Conservation (phyloP, 2,113 vertebrate species). For the Elephantulus edwardii region DNA sequence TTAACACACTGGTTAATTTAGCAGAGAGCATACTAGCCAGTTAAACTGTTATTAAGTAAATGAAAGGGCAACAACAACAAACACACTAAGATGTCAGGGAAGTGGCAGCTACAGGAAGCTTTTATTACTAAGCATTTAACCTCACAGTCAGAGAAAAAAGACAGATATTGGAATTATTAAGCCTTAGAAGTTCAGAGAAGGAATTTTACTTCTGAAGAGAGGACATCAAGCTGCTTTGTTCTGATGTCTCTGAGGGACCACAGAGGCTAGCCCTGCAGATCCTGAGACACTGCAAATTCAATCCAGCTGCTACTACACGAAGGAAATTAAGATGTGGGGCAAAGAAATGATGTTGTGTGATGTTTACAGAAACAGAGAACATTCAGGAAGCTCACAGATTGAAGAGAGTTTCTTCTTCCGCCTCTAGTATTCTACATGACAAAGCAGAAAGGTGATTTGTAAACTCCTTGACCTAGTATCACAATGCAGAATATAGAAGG, state of each 20-base stretch:
- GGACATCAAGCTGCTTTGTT: not conserved
- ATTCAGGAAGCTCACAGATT: not conserved
- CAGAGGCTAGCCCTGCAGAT: not conserved
- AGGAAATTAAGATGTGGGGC: not conserved
- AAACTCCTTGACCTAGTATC: not conserved
- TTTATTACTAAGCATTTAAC: too few relatives aligned
- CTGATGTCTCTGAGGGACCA: not conserved
- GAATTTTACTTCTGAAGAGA: not conserved
- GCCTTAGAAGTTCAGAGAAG: not conserved
- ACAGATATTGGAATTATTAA: not conserved
- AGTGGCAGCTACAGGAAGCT: not conserved
- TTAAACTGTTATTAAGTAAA: conserved; percentile 22
- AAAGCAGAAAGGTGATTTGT: not conserved
- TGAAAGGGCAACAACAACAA: not conserved
- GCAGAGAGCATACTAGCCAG: conserved; percentile 3
- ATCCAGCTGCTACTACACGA: not conserved
- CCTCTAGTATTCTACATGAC: not conserved
- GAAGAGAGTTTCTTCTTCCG: not conserved
- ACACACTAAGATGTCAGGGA: not conserved
- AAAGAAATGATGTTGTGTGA: not conserved
- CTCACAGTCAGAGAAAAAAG: not conserved
- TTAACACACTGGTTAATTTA: conserved; percentile 1
- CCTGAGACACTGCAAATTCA: not conserved
- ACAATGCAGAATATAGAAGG: not conserved
- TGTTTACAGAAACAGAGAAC: not conserved